phyloP scores from a whole-genome alignment of 2,888 invertebrate genomes.

The Nezara viridula region DNA sequence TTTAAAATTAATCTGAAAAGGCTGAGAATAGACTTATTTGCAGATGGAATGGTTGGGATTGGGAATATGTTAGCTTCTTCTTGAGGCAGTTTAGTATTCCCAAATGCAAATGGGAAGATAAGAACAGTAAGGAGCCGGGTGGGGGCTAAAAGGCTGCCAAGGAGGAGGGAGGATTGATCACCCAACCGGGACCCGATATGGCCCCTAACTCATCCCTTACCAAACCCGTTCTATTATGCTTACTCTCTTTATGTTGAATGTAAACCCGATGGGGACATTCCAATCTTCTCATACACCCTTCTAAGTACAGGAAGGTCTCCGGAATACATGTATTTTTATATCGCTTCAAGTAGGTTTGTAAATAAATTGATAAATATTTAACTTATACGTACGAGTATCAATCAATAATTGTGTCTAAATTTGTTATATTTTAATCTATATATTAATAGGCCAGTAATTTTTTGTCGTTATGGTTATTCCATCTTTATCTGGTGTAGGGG shows the following conservation, averaged over 20 bases:
- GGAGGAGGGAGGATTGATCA: constrained; percentile 17
- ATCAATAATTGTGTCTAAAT: too few species aligned
- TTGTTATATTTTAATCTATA: too few species aligned
- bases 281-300: not conserved
- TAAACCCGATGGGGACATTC: not conserved
- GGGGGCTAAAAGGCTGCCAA: constrained; percentile 36
- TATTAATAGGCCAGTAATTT: too few species aligned
- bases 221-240: not conserved
- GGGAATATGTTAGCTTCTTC: not conserved
- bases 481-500: too few species aligned
- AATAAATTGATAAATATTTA: too few species aligned
- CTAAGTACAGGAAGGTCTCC: not conserved
- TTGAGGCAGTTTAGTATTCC: not conserved
- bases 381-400: too few species aligned
- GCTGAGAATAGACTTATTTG: not conserved
- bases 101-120: constrained; percentile 36
- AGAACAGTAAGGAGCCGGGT: not conserved
- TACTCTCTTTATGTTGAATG: not conserved
- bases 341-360: too few species aligned
- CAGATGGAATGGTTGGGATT: not conserved
- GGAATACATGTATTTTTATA: not conserved
- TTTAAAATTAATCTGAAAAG: not conserved
- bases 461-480: too few species aligned
- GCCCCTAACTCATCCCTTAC: constrained; percentile 35
- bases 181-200: not conserved